Base-by-base conservation (phyloP, 2,113 vertebrate genomes). In the Rallus limicola region DNA sequence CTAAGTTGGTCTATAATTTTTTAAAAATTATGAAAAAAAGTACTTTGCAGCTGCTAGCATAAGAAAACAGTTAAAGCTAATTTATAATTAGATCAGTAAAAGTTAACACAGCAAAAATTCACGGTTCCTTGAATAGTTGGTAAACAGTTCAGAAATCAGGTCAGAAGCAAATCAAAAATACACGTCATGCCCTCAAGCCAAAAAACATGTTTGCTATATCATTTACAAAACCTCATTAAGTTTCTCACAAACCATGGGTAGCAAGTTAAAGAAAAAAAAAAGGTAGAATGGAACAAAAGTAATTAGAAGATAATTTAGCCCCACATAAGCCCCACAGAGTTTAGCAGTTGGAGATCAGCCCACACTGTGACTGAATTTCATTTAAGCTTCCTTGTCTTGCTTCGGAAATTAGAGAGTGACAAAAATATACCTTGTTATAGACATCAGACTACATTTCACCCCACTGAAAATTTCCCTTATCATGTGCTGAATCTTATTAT, bases 301-400 rank as follows among this genome's bases (percentile, higher is more conserved):
- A 95, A 91, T 93, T 92, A 95, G 75, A 88, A 85, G 34, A 69
- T 68, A 83, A 82, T 92, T 93, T 86, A 95, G 82, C 60, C 80
- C 76, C 2, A 16, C 33, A 50, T 90, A 53, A 82, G 42, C 40
- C 82, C 92, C 86, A 94, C 65, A 88, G 72, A 86, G 92, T 5
- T 81, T 86, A 86, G 48, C 82, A 71, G 72, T 64, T 86, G 76
- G 95, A 94, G 64, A 90, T 50, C 76, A 81, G 44, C 80, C 82
- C 72, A 86, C 31, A 93, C 44, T 81, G 68, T 68, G 92, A 82
- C 40, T 76, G 77, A 96, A 93, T 93, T 68, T 86, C 82, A 65
- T 95, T 96, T 96, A 86, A 82, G 33, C 69, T 92, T 94, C 76
- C 58, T 95, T 86, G 46, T 82, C 76, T 78, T 71, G 26, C 71